phyloP scores from a whole-genome alignment of 2,888 invertebrate species.

The Kuschelorhynchus macadamiae region DNA sequence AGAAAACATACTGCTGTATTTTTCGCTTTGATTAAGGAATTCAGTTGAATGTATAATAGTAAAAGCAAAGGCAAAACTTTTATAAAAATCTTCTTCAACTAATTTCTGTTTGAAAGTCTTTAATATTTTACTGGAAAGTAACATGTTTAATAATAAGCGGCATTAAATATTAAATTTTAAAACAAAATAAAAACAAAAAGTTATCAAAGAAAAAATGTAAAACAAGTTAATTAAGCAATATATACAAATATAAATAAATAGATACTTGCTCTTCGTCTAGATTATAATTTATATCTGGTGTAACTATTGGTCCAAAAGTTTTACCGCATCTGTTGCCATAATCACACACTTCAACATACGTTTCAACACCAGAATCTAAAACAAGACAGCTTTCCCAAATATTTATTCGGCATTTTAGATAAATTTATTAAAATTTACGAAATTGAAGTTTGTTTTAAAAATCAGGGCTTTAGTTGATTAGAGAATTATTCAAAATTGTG shows the following conservation, averaged over 20 bases:
- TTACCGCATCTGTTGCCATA: constrained; percentile 24
- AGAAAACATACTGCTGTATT: constrained; percentile 3
- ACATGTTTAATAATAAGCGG: too few relatives aligned
- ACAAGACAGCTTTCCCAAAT: neutral
- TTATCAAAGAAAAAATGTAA: too few relatives aligned
- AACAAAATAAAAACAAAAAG: neutral
- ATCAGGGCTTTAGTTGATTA: too few relatives aligned
- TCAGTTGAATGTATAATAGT: constrained; percentile 5
- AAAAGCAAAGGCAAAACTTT: constrained; percentile 14
- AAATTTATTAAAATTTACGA: too few relatives aligned
- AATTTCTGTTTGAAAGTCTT: constrained; percentile 20
- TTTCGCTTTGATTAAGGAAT: constrained; percentile 3
- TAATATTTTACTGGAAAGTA: constrained; percentile 17
- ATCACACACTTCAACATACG: constrained; percentile 31
- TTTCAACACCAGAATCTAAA: constrained; percentile 23
- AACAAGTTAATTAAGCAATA: too few relatives aligned
- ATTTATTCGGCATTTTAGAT: too few relatives aligned
- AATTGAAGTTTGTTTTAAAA: too few relatives aligned
- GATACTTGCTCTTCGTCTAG: constrained; percentile 4
- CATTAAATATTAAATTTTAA: neutral
- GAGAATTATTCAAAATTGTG: too few relatives aligned
- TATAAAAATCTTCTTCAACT: constrained; percentile 25
- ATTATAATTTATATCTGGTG: neutral
- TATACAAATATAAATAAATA: too few relatives aligned
- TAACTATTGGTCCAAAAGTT: constrained; percentile 25